Percentiles rank a stretch among this genome's conserved stretches.
Evolutionary conservation across 2,113 vertebrate genomes (phyloP).

Genomic region (Geococcyx californianus): DNA sequence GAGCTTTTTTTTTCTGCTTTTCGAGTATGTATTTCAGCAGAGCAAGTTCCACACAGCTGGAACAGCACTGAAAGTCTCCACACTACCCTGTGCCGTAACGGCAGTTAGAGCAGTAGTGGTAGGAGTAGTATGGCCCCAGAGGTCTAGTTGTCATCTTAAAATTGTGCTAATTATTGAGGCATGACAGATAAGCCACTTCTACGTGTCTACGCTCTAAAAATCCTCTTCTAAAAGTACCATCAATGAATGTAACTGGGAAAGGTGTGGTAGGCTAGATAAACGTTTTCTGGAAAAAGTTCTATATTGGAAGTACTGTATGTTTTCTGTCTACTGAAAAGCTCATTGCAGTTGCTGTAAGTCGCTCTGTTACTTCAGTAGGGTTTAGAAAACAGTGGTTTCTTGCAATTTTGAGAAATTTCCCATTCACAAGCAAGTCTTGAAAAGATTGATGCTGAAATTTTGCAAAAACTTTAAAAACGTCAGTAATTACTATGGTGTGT

Average conservation of each 20-base stretch:
- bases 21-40: background rate
- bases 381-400: background rate
- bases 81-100: background rate
- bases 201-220: background rate
- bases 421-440: background rate
- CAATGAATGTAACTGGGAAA: background rate
- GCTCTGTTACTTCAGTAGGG: background rate
- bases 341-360: background rate
- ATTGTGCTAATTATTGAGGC: background rate
- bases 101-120: background rate
- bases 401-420: background rate
- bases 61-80: background rate
- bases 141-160: background rate
- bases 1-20: background rate
- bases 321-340: background rate
- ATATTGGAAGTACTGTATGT: background rate
- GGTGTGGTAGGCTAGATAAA: background rate
- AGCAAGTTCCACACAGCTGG: background rate
- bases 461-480: background rate
- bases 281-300: background rate
- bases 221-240: background rate
- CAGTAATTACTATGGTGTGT: background rate
- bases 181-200: background rate
- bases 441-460: background rate
- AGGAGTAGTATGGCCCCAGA: background rate